Percentiles rank a stretch among this genome's conserved stretches.
Conservation (phyloP, 1,140 invertebrate species). For the Drosophila auraria region DNA sequence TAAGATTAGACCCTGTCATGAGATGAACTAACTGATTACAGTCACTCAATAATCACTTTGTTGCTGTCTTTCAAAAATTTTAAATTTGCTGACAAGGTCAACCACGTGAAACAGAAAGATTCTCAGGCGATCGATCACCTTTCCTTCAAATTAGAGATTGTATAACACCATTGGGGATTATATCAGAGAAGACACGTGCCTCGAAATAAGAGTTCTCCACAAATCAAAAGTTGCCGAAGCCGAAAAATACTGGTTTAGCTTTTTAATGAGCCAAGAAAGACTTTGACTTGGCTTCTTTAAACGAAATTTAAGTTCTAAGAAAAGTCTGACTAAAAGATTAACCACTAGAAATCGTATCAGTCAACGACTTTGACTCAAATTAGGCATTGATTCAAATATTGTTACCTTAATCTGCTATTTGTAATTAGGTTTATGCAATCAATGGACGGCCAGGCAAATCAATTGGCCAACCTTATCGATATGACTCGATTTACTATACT, state of each 20-base stretch:
- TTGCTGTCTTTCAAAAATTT: not conserved
- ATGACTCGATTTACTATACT: constrained; percentile 8
- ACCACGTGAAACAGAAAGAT: not conserved
- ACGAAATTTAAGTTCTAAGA: not conserved
- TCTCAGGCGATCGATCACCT: not conserved
- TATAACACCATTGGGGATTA: not conserved
- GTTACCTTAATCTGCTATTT: constrained; percentile 18
- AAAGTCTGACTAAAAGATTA: not conserved
- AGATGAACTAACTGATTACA: constrained; percentile 37
- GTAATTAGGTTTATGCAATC: constrained; percentile 38
- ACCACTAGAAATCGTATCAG: constrained; percentile 9
- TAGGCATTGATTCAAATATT: constrained; percentile 12
- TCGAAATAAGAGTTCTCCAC: not conserved
- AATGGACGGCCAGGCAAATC: constrained; percentile 12
- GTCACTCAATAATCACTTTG: constrained; percentile 7
- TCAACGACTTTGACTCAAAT: constrained; percentile 10
- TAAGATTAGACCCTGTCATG: not conserved
- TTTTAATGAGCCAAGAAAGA: not conserved
- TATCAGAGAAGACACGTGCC: constrained; percentile 1
- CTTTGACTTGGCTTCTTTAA: not conserved
- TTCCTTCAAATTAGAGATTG: not conserved
- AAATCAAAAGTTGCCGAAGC: constrained; percentile 15
- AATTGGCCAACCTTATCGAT: constrained; percentile 29
- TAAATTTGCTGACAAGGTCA: constrained; percentile 20
- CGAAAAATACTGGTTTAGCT: constrained; percentile 27